Evolutionary conservation across 2,888 invertebrate species (phyloP), one percentile per base, ranked within the genome.

Genomic region (Bombyx huttoni): DNA sequence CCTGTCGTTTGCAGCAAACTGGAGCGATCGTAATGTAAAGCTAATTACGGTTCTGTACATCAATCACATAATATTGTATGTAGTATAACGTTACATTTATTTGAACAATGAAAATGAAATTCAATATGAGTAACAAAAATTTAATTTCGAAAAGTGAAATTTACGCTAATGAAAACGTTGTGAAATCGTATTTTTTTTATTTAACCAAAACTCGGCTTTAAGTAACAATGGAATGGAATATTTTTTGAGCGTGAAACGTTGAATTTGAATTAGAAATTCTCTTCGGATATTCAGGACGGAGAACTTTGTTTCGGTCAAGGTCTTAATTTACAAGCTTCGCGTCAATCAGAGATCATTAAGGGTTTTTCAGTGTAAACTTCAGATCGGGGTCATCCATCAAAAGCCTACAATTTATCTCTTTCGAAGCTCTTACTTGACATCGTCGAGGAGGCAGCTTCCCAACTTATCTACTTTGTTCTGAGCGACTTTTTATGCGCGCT

Each of bases 401-500:
- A 53, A 52, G 34, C 48, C 60, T 58, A 65, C 68, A 67, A 75
- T 74, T 74, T 73, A 73, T 74, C 71, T 73, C 61, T 58, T 61
- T 63, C 59, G 57, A 62, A 59, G 57, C 59, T 57, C 49, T 52
- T 57, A 53, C 57, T 57, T 57, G 61, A 55, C 65, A 61, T 56
- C 64, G 57, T 52, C 58, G 60, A 62, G 63, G 66, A 71, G 72
- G 69, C 70, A 69, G 61, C 69, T 64, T 56, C 61, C 63, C 55
- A 63, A 68, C 65, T 70, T 73, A 69, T 71, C 72, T 70, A 62
- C 60, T 65, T 63, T 61, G 54, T 52, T 52, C 52, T 51, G 48
- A 58, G 53, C 47, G 54, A 57, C 50, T 60, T 63, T 67, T 60
- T 55, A 57, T 56, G 54, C 47, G 52, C n/a, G 45, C 47, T 53